A percentile compares a stretch with the other conserved stretches of the same genome.
Evolutionary conservation across 30 jellyfish, hydroid and myxozoan species (phyloP).

Genomic region (Chrysaora quinquecirrha): DNA sequence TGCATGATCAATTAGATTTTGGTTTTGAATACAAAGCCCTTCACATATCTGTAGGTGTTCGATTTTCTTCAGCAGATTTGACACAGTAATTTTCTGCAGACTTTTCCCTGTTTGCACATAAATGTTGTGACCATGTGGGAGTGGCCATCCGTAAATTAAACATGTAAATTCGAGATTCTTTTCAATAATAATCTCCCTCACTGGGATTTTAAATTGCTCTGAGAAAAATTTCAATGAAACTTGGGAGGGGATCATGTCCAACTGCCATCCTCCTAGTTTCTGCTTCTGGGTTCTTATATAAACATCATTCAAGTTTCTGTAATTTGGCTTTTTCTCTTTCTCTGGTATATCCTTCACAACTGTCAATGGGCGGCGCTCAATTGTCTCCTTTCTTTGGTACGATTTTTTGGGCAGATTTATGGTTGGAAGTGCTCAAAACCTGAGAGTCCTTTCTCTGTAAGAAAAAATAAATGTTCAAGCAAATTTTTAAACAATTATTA

Average conservation of each 20-base stretch:
- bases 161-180: background rate
- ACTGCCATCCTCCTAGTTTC: background rate
- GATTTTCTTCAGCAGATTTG: background rate
- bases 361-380: no score
- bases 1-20: conserved; percentile 5
- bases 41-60: conserved; percentile 11
- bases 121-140: conserved; percentile 2
- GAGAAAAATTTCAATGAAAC: background rate
- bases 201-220: background rate
- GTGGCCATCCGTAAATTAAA: background rate
- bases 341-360: conserved; percentile 7
- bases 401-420: conserved; percentile 3
- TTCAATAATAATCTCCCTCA: conserved; percentile 4
- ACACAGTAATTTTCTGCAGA: background rate
- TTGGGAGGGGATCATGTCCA: background rate
- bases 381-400: conserved; percentile 2
- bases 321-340: no score
- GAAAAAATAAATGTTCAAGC: no score
- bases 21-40: background rate
- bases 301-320: background rate
- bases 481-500: no score
- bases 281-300: background rate
- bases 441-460: background rate
- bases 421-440: conserved; percentile 9
- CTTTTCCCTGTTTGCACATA: background rate